Base-by-base conservation (phyloP, 2,113 vertebrate species). In the Podarcis cretensis region DNA sequence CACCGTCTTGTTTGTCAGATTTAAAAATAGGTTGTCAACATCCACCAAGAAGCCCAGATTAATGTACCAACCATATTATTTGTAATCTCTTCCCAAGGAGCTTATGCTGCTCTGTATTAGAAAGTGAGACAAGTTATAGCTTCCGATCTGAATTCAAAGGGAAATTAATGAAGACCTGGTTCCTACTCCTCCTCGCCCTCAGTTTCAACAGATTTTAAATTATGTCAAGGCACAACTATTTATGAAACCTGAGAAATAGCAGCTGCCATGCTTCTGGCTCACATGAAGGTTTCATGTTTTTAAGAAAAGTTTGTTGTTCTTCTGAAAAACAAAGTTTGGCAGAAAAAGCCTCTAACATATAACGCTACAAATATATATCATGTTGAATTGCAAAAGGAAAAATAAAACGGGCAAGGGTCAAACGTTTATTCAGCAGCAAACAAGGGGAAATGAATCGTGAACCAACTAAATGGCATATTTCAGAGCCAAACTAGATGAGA, bases 21-120 rank as follows among this genome's bases (percentile, higher is more conserved):
- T 43, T 48, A 87, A 81, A 78, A 94, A 94, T 89, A 18, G 18
- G 18, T 16, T 89, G 85, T 84, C 69, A 86, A 16, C 48, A 90
- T 69, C 90, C 37, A 75, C 83, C n/a, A 89, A 80, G 21, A 89
- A 35, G 68, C 84, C 32, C 7, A 69, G 92, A 95, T 95, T 95
- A 94, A 90, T 87, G 80, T 35, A 59, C 7, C 86, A 90, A 84
- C 80, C 76, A 89, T n/a, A 84, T 89, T 91, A 92, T 77, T 63
- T 0, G 0, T 95, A 94, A 95, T 95, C 92, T 89, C 69, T 84
- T 54, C 83, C 84, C n/a, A 94, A 93, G 83, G 35, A 81, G n/a
- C 1, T 96, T 95, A 95, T 0, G 13, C 81, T 89, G 68, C 80
- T 87, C 85, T 32, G 6, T 54, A 71, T 91, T 91, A 89, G 86